These are phyloP conservation scores for Drosophila erecta DNA, from an alignment of 1,140 invertebrate genomes.

Conservation along the genomic window DNA sequence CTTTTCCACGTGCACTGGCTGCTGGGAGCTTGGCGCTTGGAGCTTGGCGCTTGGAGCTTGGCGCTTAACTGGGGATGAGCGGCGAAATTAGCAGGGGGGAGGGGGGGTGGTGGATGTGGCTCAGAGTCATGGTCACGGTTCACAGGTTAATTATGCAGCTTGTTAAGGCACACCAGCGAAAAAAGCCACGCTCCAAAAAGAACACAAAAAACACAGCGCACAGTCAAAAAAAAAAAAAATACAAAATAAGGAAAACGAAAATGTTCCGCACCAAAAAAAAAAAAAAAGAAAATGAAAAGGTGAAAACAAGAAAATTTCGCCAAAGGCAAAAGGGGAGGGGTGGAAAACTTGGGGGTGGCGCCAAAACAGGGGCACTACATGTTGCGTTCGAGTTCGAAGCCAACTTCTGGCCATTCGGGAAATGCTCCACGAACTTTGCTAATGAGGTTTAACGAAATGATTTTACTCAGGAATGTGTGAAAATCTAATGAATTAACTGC, in stretches of 20 bases:
- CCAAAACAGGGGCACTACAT: slow-evolving; percentile 14
- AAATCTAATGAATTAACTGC: neutral
- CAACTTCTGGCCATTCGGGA: slow-evolving; percentile 17
- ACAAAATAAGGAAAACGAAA: neutral
- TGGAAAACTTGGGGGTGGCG: neutral
- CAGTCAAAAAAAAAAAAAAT: neutral
- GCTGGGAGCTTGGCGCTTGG: neutral
- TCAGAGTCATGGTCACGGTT: slow-evolving; percentile 37
- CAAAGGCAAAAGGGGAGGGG: neutral
- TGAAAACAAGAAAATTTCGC: slow-evolving; percentile 33
- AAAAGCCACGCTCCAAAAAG: slow-evolving; percentile 11
- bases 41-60: neutral
- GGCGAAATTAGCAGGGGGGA: slow-evolving; percentile 1
- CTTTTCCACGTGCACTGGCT: slow-evolving; percentile 8
- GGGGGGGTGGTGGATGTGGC: neutral
- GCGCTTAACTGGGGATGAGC: slow-evolving; percentile 1
- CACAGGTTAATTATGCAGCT: slow-evolving; percentile 53
- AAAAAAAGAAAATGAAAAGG: neutral
- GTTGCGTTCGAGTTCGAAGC: slow-evolving; percentile 45
- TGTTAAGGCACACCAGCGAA: slow-evolving; percentile 35
- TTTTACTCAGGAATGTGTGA: slow-evolving; percentile 1
- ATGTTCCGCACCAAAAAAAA: slow-evolving; percentile 1
- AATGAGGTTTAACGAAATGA: slow-evolving; percentile 28
- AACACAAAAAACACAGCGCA: neutral
- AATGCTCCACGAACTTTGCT: slow-evolving; percentile 21